Conservation (phyloP, 1,140 invertebrate genomes). For the Heliconius nattereri region DNA sequence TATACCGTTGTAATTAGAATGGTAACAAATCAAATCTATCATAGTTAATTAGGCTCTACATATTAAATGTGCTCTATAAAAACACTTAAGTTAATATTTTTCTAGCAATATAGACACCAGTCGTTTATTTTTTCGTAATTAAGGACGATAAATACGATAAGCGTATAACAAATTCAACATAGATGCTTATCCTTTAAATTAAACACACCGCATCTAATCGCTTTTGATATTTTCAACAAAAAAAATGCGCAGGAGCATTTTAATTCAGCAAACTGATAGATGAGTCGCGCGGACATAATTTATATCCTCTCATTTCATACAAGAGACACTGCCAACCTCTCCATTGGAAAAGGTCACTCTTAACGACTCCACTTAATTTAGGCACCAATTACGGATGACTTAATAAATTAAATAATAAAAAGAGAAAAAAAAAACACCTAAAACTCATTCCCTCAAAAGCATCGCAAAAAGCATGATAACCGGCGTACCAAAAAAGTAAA, state of each 20-base stretch:
- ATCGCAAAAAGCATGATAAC: constrained; percentile 75
- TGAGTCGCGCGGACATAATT: constrained; percentile 24
- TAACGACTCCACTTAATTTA: constrained; percentile 58
- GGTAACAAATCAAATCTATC: constrained; percentile 4
- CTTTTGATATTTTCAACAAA: constrained; percentile 20
- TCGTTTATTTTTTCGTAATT: background rate
- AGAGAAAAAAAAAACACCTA: background rate
- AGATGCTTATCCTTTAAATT: background rate
- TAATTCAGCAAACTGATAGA: constrained; percentile 23
- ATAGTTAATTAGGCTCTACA: background rate
- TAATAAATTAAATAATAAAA: constrained; percentile 63
- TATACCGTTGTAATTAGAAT: background rate
- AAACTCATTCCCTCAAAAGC: constrained; percentile 50
- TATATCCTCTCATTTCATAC: constrained; percentile 37
- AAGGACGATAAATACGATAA: background rate
- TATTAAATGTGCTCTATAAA: background rate
- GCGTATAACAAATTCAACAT: background rate
- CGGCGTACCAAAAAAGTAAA: constrained; percentile 74
- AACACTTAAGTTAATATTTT: background rate
- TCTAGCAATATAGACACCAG: background rate
- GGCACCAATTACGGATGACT: constrained; percentile 67
- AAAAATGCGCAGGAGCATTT: background rate
- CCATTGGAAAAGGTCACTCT: constrained; percentile 55
- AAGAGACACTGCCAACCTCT: constrained; percentile 29
- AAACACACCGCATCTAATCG: constrained; percentile 15